phyloP scores from a whole-genome alignment of 2,113 vertebrate genomes.

The Eubucco bourcierii region DNA sequence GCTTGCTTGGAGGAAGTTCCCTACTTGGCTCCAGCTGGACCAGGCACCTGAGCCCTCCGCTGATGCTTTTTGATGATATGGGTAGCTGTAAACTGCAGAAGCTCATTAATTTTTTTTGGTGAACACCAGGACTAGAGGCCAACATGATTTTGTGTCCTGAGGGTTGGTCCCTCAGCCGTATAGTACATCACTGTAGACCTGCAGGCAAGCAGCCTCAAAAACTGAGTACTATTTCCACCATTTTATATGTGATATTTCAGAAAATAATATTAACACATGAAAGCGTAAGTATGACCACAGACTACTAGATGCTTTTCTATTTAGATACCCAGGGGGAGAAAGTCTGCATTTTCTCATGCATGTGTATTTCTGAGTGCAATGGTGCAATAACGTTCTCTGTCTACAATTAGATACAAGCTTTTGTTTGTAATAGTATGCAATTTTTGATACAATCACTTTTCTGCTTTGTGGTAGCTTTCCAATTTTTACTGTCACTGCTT shows the following conservation, averaged over 20 bases:
- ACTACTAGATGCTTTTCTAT: background rate
- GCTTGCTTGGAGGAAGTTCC: background rate
- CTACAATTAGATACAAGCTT: background rate
- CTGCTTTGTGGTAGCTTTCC: background rate
- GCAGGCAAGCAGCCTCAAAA: background rate
- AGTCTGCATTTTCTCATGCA: background rate
- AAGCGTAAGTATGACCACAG: background rate
- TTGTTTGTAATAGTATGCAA: background rate
- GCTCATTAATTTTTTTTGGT: background rate
- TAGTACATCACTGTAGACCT: background rate
- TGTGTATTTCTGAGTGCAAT: background rate
- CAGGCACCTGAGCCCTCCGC: background rate
- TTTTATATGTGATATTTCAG: background rate
- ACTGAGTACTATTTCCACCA: background rate
- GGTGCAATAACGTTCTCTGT: background rate
- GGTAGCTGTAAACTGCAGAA: background rate
- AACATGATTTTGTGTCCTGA: background rate
- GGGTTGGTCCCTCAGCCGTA: background rate
- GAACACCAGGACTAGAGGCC: background rate
- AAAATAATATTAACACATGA: background rate
- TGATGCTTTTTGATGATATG: fast-evolving
- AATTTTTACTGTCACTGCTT: background rate
- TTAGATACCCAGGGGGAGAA: background rate
- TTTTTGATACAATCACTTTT: background rate
- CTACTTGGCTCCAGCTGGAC: background rate